A percentile compares a stretch with the other conserved stretches of the same genome.
Conservation (phyloP, 2,888 invertebrate species). For the Crepidodera aurea region DNA sequence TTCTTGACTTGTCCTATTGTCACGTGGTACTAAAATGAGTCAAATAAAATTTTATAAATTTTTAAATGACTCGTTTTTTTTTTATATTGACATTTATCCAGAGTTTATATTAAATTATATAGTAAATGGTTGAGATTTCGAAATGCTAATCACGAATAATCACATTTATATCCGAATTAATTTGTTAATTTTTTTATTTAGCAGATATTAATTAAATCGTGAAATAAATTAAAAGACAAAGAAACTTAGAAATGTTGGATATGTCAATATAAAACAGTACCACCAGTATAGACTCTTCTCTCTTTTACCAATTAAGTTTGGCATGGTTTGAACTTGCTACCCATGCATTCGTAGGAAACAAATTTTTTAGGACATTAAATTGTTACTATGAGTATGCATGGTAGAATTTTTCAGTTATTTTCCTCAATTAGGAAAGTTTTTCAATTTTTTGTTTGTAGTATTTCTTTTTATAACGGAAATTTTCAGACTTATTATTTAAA, state of each 20-base stretch:
- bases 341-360: slow-evolving; percentile 52
- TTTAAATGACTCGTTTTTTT: not conserved
- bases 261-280: not conserved
- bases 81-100: not conserved
- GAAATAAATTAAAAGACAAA: no score
- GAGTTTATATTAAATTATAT: no score
- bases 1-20: not conserved
- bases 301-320: slow-evolving; percentile 43
- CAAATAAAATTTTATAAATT: not conserved
- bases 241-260: no score
- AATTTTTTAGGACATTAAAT: slow-evolving; percentile 49
- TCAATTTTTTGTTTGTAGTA: slow-evolving; percentile 1
- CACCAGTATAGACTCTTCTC: slow-evolving; percentile 20
- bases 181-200: no score
- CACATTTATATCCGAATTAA: no score
- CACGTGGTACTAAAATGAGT: slow-evolving; percentile 6
- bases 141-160: no score
- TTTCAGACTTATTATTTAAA: slow-evolving; percentile 1
- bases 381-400: slow-evolving; percentile 49
- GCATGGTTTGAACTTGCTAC: slow-evolving; percentile 53
- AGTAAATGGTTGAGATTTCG: no score
- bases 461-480: not conserved
- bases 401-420: slow-evolving; percentile 44
- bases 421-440: slow-evolving; percentile 17
- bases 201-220: no score